Percentiles rank a stretch among this genome's conserved stretches.
Conservation (phyloP, 2,888 invertebrate species). For the Opisthograptis luteolata region DNA sequence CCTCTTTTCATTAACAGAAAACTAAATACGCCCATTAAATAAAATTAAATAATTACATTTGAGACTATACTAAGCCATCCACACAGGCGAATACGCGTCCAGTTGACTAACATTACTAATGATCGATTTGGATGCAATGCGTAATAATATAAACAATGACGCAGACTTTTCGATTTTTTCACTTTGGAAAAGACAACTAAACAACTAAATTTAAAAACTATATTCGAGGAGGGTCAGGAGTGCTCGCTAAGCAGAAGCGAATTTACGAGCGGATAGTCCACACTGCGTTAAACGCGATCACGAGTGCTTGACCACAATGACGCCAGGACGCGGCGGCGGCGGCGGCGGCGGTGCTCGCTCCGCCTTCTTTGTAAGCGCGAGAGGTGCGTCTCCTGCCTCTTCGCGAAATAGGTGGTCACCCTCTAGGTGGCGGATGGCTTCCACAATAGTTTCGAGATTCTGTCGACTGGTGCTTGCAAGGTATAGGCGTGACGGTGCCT, state of each 20-base stretch:
- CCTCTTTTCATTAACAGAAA: conserved; percentile 58
- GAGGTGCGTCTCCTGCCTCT: conserved; percentile 85
- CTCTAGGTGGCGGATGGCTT: conserved; percentile 98
- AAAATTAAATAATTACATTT: conserved; percentile 67
- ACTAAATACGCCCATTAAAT: conserved; percentile 62
- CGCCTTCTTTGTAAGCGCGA: conserved; percentile 84
- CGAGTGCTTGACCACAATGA: conserved; percentile 95
- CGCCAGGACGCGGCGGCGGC: conserved; percentile 91
- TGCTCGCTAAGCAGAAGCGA: conserved; percentile 65
- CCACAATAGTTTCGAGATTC: conserved; percentile 98
- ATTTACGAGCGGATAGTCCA: conserved; percentile 55
- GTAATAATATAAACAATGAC: conserved; percentile 71
- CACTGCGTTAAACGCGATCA: conserved; percentile 81
- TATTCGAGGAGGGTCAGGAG: conserved; percentile 79
- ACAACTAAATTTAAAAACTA: conserved; percentile 77
- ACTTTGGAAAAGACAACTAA: conserved; percentile 80
- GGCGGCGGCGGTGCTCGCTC: conserved; percentile 79
- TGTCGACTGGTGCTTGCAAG: conserved; percentile 91
- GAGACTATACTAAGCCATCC: conserved; percentile 78
- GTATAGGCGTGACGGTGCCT: conserved; percentile 71
- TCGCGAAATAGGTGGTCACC: conserved; percentile 97
- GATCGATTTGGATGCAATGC: conserved; percentile 63
- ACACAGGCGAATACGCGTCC: conserved; percentile 63
- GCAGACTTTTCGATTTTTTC: conserved; percentile 82
- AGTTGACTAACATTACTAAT: conserved; percentile 59